Conservation (phyloP, 2,113 vertebrate genomes). For the Mobula hypostoma region DNA sequence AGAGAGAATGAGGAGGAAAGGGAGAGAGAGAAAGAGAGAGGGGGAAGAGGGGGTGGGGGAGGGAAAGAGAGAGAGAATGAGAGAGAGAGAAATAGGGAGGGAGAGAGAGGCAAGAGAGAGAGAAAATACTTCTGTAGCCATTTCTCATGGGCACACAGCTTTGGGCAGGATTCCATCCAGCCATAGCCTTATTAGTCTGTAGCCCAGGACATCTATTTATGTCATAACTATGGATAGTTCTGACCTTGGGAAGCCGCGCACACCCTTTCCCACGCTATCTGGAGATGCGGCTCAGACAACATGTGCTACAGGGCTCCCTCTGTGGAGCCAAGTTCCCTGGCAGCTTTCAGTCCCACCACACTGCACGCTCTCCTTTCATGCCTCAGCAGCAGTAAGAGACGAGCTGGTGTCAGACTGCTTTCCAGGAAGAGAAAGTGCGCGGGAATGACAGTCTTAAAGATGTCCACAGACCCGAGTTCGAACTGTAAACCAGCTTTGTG, state of each 20-base stretch:
- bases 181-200: slow-evolving; percentile 12
- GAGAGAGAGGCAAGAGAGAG: no score
- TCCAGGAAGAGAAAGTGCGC: background rate
- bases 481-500: background rate
- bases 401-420: background rate
- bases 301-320: background rate
- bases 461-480: background rate
- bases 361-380: background rate
- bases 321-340: background rate
- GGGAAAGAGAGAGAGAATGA: no score
- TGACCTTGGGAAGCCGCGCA: slow-evolving; percentile 23
- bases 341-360: background rate
- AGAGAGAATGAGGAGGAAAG: no score
- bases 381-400: background rate
- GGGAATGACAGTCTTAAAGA: background rate
- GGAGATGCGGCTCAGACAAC: background rate
- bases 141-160: slow-evolving; percentile 33
- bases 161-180: background rate
- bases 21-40: no score
- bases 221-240: slow-evolving; percentile 23
- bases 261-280: slow-evolving; percentile 34
- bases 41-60: no score
- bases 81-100: no score
- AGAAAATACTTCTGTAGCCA: background rate
- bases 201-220: slow-evolving; percentile 26